Percentiles rank a stretch among this genome's conserved stretches.
These are phyloP conservation scores for Drosophila grimshawi DNA, from an alignment of 1,140 invertebrate genomes.

Conservation along the genomic window DNA sequence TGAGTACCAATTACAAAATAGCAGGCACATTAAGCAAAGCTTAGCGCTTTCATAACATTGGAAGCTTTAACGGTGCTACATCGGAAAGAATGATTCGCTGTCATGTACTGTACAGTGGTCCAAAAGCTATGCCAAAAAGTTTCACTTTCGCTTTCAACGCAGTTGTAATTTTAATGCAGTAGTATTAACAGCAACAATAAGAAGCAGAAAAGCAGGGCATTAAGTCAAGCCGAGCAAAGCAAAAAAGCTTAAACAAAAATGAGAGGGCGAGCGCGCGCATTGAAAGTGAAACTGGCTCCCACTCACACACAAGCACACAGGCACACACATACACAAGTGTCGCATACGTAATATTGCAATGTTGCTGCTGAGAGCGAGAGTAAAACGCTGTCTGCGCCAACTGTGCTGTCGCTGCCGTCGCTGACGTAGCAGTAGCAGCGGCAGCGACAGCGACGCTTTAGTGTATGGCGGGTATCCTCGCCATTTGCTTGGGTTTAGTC, in stretches of 20 bases:
- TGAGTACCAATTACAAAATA: slow-evolving; percentile 64
- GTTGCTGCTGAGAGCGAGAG: slow-evolving; percentile 68
- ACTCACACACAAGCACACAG: slow-evolving; percentile 11
- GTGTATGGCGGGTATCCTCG: slow-evolving; percentile 84
- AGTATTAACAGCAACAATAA: slow-evolving; percentile 20
- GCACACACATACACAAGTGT: slow-evolving; percentile 16
- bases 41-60: slow-evolving; percentile 50
- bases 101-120: slow-evolving; percentile 53
- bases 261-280: slow-evolving; percentile 48
- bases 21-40: slow-evolving; percentile 32
- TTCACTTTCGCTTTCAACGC: slow-evolving; percentile 80
- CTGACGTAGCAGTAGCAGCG: slow-evolving; percentile 16
- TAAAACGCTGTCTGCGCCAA: slow-evolving; percentile 40
- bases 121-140: slow-evolving; percentile 75
- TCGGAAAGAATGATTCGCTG: slow-evolving; percentile 44
- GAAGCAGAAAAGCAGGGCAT: slow-evolving; percentile 67
- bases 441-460: slow-evolving; percentile 45
- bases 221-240: slow-evolving; percentile 72
- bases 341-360: slow-evolving; percentile 73
- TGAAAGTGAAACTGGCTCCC: slow-evolving; percentile 75
- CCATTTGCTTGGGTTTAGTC: slow-evolving; percentile 84
- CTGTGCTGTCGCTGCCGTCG: slow-evolving; percentile 18
- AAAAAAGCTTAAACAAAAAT: slow-evolving; percentile 41
- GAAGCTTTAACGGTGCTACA: slow-evolving; percentile 32
- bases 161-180: slow-evolving; percentile 68